phyloP scores from a whole-genome alignment of 2,797 vertebrate genomes.

The Lithobates sylvaticus region DNA sequence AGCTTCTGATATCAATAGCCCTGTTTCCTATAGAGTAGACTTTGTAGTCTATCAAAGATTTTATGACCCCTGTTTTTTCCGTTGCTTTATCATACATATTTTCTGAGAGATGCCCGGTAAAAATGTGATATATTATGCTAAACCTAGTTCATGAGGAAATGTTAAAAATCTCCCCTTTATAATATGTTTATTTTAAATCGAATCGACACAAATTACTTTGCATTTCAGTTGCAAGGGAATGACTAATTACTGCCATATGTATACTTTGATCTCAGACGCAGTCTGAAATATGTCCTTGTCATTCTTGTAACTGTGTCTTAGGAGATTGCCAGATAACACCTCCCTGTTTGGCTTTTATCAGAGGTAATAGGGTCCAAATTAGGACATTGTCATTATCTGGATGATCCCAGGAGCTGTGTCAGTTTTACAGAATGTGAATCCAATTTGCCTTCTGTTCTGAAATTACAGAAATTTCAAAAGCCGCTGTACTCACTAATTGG shows the following conservation, averaged over 20 bases:
- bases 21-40: too few relatives aligned
- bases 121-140: neutral
- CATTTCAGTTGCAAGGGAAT: neutral
- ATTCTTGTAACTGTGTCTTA: neutral
- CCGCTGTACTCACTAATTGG: neutral
- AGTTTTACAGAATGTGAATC: neutral
- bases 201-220: neutral
- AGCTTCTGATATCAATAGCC: too few relatives aligned
- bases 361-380: neutral
- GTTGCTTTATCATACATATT: neutral
- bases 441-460: neutral
- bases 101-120: too few relatives aligned
- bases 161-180: neutral
- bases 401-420: neutral
- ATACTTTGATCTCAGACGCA: neutral
- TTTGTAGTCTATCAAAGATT: too few relatives aligned
- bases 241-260: conserved; percentile 5
- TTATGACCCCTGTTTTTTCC: neutral
- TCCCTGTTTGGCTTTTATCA: neutral
- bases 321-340: neutral
- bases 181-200: neutral
- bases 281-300: neutral
- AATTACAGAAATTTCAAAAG: neutral
- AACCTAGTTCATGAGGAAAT: neutral
- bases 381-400: neutral